A percentile compares a stretch with the other conserved stretches of the same genome.
These are phyloP conservation scores for Ceryle rudis DNA, from an alignment of 2,797 vertebrate genomes.

Conservation along the genomic window DNA sequence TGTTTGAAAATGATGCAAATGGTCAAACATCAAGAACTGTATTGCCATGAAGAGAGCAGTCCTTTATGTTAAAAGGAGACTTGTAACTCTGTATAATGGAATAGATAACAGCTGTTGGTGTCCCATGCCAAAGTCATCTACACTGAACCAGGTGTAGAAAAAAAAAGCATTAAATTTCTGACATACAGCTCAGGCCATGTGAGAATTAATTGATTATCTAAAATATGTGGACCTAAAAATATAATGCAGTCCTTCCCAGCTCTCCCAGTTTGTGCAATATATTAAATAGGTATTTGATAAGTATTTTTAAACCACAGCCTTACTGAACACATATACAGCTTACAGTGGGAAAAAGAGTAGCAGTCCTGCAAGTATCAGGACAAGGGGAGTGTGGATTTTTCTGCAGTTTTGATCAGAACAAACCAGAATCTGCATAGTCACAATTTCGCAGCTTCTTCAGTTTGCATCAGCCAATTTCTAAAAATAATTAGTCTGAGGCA, in stretches of 20 bases:
- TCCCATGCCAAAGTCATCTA: background rate
- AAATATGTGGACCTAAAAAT: background rate
- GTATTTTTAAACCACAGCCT: background rate
- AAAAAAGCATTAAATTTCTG: fast-evolving
- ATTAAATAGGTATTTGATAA: background rate
- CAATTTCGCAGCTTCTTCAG: background rate
- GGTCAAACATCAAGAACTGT: background rate
- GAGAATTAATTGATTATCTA: background rate
- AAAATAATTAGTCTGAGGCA: background rate
- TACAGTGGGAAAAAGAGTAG: background rate
- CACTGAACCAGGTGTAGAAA: background rate
- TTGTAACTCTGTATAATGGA: background rate
- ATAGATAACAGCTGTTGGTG: background rate
- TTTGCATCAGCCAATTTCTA: background rate
- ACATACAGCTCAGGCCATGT: background rate
- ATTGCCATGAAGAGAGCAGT: background rate
- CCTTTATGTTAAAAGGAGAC: background rate
- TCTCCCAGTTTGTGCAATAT: background rate
- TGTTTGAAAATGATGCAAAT: background rate
- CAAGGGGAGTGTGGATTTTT: background rate
- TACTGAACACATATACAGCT: background rate
- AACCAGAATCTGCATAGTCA: background rate
- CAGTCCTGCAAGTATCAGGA: background rate
- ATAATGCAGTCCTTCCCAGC: background rate
- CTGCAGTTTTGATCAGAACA: background rate